Evolutionary conservation across 2,888 invertebrate genomes (phyloP).

Genomic region (Hirtodrosophila alboralis): DNA sequence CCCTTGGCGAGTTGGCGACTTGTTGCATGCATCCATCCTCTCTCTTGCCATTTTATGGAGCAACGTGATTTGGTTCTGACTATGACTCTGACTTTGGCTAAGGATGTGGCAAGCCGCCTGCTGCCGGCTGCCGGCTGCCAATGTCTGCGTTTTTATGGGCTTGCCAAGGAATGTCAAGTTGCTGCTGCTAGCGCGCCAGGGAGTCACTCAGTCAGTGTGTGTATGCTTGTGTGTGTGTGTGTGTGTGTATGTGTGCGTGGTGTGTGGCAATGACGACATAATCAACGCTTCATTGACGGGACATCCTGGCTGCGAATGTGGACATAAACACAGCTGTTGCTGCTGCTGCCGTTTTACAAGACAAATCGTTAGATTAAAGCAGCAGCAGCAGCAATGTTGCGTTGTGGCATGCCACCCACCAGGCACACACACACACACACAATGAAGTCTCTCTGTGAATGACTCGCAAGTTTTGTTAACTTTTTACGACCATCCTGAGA

Average conservation of each 20-base stretch:
- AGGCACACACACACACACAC: constrained; percentile 27
- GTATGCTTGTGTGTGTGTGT: constrained; percentile 13
- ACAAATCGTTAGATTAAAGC: constrained; percentile 49
- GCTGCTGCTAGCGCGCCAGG: constrained; percentile 22
- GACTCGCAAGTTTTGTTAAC: constrained; percentile 46
- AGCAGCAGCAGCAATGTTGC: constrained; percentile 11
- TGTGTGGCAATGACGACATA: constrained; percentile 64
- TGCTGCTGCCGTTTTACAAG: constrained; percentile 37
- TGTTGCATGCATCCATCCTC: no score
- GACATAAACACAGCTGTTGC: constrained; percentile 59
- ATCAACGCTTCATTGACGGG: constrained; percentile 72
- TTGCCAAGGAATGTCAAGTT: constrained; percentile 54
- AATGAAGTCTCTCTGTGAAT: constrained; percentile 15
- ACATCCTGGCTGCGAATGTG: constrained; percentile 38
- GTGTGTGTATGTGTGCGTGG: constrained; percentile 15
- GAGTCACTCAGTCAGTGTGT: constrained; percentile 19
- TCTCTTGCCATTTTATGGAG: constrained; percentile 41
- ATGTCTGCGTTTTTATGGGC: constrained; percentile 65
- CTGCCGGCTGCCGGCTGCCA: constrained; percentile 14
- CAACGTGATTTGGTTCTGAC: constrained; percentile 57
- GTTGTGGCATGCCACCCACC: constrained; percentile 42
- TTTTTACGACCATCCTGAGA: constrained; percentile 41
- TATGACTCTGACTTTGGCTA: constrained; percentile 16
- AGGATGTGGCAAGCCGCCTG: constrained; percentile 48
- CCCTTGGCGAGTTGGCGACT: constrained; percentile 44